Base-by-base conservation (phyloP, 2,797 vertebrate species). In the Natrix natrix region DNA sequence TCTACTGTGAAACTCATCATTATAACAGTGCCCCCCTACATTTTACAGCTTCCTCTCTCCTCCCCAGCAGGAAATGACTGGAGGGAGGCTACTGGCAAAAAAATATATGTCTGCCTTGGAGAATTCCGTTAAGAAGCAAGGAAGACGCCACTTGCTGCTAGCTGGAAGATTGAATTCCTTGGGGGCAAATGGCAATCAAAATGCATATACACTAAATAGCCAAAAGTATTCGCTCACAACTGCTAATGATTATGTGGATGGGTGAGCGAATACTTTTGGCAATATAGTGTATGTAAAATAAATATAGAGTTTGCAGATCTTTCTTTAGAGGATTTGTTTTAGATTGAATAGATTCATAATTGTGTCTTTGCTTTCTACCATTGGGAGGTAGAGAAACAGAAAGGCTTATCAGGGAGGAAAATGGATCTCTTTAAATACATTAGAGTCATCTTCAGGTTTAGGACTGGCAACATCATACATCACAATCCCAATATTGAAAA, bases 131-230 rank as follows among this genome's bases (percentile, higher is more conserved):
- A 57, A 74, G 28, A 91, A 83, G 59, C 8, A 13, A 20, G 17
- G 0, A 1, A 0, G 1, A 59, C 32, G 93, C 93, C 54, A 93
- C 87, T 91, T 54, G 90, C 95, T 95, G 94, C 78, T 1, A 8
- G 92, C 78, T 0, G 1, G 54, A 37, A 59, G 96, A 93, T 94
- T 92, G 94, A 96, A 95, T 91, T 93, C 91, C 92, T 93, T 0
- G 0, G 69, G 61, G 60, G 92, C 93, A 94, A 94, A 92, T 91
- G 86, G 92, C 93, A 94, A 57, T 37, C 90, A 61, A 94, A 95
- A 95, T 90, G 88, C 92, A 92, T 52, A 11, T 88, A 37, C 32
- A 37, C 32, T 37, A 37, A 1, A 37, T 37, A 37, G 32, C 32
- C 32, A 37, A 37, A 37, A 37, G 32, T 37, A 37, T 37, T 37